Conservation (phyloP, 2,797 vertebrate species). For the Choloepus didactylus region DNA sequence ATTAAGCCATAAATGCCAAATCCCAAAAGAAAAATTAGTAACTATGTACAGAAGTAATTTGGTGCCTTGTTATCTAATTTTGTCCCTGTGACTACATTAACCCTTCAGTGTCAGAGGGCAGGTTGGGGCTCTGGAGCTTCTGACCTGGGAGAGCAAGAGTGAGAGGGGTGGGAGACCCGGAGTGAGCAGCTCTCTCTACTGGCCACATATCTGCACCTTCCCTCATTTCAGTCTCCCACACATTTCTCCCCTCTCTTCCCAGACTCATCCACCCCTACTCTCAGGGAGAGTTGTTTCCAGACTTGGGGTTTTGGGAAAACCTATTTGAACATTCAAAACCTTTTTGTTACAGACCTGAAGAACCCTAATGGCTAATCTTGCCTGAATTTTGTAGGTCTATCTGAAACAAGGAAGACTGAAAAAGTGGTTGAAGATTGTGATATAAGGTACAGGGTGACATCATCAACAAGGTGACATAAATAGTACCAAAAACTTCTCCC, state of each 20-base stretch:
- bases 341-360: not conserved
- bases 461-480: no score
- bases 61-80: slow-evolving; percentile 90
- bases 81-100: slow-evolving; percentile 91
- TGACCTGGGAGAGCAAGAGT: slow-evolving; percentile 78
- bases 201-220: slow-evolving; percentile 77
- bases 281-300: slow-evolving; percentile 78
- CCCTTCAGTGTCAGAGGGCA: slow-evolving; percentile 91
- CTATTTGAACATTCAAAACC: slow-evolving; percentile 79
- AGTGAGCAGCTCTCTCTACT: slow-evolving; percentile 88
- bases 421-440: no score
- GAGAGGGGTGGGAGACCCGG: slow-evolving; percentile 81
- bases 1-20: slow-evolving; percentile 91
- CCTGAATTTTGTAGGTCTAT: slow-evolving; percentile 73
- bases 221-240: slow-evolving; percentile 48
- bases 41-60: slow-evolving; percentile 90
- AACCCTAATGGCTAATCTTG: slow-evolving; percentile 82
- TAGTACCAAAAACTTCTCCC: no score
- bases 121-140: slow-evolving; percentile 87
- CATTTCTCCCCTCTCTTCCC: not conserved
- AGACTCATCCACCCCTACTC: not conserved
- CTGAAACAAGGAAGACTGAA: no score
- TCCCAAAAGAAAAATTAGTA: slow-evolving; percentile 89
- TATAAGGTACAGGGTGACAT: no score
- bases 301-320: slow-evolving; percentile 78